Evolutionary conservation across 2,888 invertebrate species (phyloP).

Genomic region (Amphipyra tragopoginis): DNA sequence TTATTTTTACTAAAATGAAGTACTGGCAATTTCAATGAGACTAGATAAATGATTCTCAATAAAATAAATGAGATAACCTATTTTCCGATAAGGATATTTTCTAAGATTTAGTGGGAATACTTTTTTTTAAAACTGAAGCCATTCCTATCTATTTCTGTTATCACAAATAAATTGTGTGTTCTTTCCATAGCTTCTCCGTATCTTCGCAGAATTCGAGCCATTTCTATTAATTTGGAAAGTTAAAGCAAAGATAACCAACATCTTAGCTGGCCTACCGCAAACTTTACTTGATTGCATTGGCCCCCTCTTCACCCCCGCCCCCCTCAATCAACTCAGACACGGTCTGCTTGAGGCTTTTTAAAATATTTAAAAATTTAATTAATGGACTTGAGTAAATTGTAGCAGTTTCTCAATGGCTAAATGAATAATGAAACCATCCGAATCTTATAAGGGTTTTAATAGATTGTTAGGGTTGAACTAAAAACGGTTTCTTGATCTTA

Average conservation of each 20-base stretch:
- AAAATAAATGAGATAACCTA: slow-evolving; percentile 48
- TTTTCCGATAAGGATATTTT: slow-evolving; percentile 17
- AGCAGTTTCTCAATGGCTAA: not conserved
- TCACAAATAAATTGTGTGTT: slow-evolving; percentile 7
- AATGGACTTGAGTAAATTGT: slow-evolving; percentile 7
- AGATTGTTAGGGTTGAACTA: too few relatives aligned
- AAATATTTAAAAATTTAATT: slow-evolving; percentile 15
- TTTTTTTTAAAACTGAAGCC: not conserved
- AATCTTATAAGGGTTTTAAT: too few relatives aligned
- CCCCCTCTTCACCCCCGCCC: not conserved
- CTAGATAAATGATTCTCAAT: slow-evolving; percentile 39
- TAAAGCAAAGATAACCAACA: slow-evolving; percentile 33
- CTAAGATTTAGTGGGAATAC: slow-evolving; percentile 19
- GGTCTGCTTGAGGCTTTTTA: slow-evolving; percentile 4
- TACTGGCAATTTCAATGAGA: slow-evolving; percentile 31
- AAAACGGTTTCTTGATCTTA: too few relatives aligned
- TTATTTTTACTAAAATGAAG: slow-evolving; percentile 44
- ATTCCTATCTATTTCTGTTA: slow-evolving; percentile 7
- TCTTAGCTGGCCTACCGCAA: slow-evolving; percentile 23
- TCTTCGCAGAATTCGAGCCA: slow-evolving; percentile 5
- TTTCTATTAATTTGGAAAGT: slow-evolving; percentile 38
- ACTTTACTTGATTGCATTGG: slow-evolving; percentile 51
- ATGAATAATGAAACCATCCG: too few relatives aligned
- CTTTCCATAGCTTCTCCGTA: slow-evolving; percentile 11
- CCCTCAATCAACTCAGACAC: slow-evolving; percentile 6